Conservation (phyloP, 1,140 invertebrate species). For the Stenopsyche tienmushanensis region DNA sequence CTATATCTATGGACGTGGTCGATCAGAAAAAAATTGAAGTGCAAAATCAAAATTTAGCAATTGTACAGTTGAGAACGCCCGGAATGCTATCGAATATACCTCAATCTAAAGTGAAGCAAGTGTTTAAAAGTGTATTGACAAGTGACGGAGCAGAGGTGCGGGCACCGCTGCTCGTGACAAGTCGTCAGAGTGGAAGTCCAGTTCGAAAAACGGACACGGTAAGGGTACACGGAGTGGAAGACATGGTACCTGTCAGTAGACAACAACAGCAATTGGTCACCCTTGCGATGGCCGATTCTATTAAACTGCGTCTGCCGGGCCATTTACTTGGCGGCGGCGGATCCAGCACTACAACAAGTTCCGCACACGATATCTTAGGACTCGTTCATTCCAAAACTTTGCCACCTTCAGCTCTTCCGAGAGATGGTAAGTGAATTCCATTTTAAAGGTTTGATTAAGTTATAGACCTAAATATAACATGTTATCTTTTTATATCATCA, state of each 20-base stretch:
- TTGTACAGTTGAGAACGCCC: conserved; percentile 3
- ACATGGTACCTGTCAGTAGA: conserved; percentile 44
- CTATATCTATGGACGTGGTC: conserved; percentile 1
- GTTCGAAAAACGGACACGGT: conserved; percentile 10
- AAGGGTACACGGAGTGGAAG: conserved; percentile 24
- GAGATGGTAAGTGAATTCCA: conserved; percentile 16
- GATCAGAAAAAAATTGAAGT: conserved; percentile 17
- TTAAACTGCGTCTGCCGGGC: conserved; percentile 45
- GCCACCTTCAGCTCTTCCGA: conserved; percentile 12
- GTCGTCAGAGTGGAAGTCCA: conserved; percentile 9
- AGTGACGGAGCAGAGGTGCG: conserved; percentile 7
- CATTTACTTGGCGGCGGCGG: conserved; percentile 4
- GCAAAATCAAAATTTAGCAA: conserved; percentile 21
- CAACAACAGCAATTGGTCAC: conserved; percentile 48
- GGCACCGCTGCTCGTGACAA: neutral
- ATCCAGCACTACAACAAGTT: neutral
- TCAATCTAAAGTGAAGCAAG: conserved; percentile 15
- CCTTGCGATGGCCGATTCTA: conserved; percentile 49
- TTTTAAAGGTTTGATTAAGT: neutral
- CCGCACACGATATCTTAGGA: conserved; percentile 8
- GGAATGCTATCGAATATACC: conserved; percentile 7
- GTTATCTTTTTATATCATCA: too few relatives aligned
- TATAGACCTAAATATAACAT: too few relatives aligned
- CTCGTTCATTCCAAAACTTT: conserved; percentile 20
- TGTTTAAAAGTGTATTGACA: conserved; percentile 19